Evolutionary conservation across 2,797 vertebrate species (phyloP).

Genomic region (Ficedula albicollis): DNA sequence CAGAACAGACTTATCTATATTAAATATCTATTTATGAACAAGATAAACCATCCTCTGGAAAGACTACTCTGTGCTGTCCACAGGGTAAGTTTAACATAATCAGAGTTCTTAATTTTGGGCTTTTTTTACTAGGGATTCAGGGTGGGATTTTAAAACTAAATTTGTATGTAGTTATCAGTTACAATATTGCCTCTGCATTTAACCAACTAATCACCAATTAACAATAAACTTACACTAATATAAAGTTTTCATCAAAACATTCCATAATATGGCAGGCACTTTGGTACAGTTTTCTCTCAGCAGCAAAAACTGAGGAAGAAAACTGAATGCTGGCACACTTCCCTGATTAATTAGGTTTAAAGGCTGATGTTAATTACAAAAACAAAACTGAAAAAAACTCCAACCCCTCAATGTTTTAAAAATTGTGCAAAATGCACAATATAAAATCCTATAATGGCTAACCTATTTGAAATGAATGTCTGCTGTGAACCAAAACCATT

Average conservation of each 20-base stretch:
- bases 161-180: not conserved
- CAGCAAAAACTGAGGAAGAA: not conserved
- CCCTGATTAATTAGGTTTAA: not conserved
- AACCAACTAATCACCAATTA: not conserved
- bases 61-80: not conserved
- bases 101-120: fast-evolving
- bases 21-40: not conserved
- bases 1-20: not conserved
- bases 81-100: not conserved
- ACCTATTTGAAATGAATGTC: not conserved
- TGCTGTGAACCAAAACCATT: not conserved
- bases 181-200: not conserved
- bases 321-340: not conserved
- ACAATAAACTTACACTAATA: not conserved
- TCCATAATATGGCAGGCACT: not conserved
- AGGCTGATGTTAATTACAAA: not conserved
- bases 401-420: not conserved
- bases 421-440: not conserved
- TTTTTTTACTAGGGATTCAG: not conserved
- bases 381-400: fast-evolving
- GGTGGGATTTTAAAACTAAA: not conserved
- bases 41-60: not conserved
- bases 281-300: not conserved
- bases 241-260: not conserved
- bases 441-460: not conserved